Percentiles rank a stretch among this genome's conserved stretches.
These are phyloP conservation scores for Hippolais icterina DNA, from an alignment of 2,113 vertebrate species.

Conservation along the genomic window DNA sequence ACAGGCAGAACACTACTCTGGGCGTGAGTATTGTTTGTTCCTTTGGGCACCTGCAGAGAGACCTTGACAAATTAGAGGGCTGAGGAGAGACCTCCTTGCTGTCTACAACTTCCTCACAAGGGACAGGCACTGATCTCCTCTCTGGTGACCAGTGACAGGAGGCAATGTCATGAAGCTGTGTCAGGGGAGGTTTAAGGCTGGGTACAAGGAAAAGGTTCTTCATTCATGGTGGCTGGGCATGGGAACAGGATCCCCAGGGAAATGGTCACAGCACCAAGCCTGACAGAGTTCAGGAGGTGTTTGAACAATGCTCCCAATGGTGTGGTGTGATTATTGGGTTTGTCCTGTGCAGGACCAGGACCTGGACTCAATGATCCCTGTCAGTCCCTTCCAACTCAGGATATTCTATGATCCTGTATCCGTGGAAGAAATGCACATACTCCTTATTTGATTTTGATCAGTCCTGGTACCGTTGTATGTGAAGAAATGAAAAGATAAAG, in stretches of 20 bases:
- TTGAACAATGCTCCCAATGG: background rate
- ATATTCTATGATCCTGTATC: background rate
- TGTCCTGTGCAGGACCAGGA: background rate
- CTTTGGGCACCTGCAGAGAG: background rate
- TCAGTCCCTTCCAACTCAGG: background rate
- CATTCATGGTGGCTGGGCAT: background rate
- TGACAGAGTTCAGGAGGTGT: background rate
- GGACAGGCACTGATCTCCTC: background rate
- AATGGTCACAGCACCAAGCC: background rate
- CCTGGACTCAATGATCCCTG: background rate
- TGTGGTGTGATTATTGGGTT: background rate
- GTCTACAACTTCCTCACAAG: background rate
- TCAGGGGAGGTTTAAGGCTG: background rate
- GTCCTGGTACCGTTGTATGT: background rate
- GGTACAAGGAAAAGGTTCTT: background rate
- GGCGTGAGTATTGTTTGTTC: constrained; percentile 80
- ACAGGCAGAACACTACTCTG: constrained; percentile 90
- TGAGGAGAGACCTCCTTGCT: background rate
- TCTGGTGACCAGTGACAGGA: background rate
- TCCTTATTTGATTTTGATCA: background rate
- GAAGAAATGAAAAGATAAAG: background rate
- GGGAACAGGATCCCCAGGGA: background rate
- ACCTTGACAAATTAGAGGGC: background rate
- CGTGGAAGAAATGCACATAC: background rate
- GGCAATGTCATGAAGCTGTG: background rate